Evolutionary conservation across 2,113 vertebrate species (phyloP), one percentile per base, ranked within the genome.

Genomic region (Daphoenositta chrysoptera): DNA sequence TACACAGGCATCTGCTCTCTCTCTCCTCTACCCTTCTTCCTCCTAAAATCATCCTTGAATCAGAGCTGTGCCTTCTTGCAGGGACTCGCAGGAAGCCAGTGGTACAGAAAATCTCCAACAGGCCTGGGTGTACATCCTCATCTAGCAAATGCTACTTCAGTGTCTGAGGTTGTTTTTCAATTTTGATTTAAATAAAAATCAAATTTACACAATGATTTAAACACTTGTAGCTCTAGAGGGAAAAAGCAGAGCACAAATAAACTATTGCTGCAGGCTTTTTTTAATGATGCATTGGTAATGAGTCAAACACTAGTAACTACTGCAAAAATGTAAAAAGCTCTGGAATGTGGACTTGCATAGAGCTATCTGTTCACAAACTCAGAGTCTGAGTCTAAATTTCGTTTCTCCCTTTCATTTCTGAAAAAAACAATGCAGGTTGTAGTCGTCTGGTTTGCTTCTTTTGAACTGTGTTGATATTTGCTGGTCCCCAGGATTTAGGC

Each of bases 1-100:
- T 15, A 35, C 0, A 1, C 18, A 19, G 0, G 1, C 15, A 39
- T n/a, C 21, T 71, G 11, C 9, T 83, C 13, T 56, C 21, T 66
- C 16, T 72, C 9, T 70, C 10, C 17, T 79, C 31, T 83, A 44
- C 17, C 10, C 10, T 81, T 63, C 28, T 33, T 90, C 35, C 14
- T 75, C 61, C 50, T 39, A 10, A 71, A 65, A 3, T 44, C 24
- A 53, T 20, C 27, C n/a, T 56, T 1, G 0, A 10, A n/a, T 23
- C 42, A 44, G 7, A 70, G 40, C 22, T 0, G 2, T 50, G 15
- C 8, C 17, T 15, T 68, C 48, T 48, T 50, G 20, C 31, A 79
- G 35, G 20, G 26, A 40, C 10, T 65, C 0, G 0, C 13, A 42
- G 28, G 23, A 73, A 82, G 22, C 19, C 48, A 42, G 35, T 2